Evolutionary conservation across 2,888 invertebrate genomes (phyloP).

Genomic region (Cotesia congregata): DNA sequence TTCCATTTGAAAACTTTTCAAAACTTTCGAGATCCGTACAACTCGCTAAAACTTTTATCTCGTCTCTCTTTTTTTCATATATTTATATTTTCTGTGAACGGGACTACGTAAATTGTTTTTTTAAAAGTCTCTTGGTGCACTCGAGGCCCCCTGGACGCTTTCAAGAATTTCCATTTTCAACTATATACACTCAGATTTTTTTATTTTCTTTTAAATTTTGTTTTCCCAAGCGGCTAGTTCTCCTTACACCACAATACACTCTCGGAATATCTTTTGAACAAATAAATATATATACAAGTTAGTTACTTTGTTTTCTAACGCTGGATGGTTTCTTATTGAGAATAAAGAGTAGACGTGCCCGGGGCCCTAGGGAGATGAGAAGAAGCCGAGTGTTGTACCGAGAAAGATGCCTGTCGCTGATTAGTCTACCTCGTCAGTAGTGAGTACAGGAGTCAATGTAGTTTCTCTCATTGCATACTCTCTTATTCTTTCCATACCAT

Average conservation of each 20-base stretch:
- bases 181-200: slow-evolving; percentile 9
- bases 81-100: not conserved
- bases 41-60: slow-evolving; percentile 17
- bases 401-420: slow-evolving; percentile 50
- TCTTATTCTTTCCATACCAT: not conserved
- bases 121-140: slow-evolving; percentile 39
- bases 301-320: not conserved
- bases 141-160: slow-evolving; percentile 23
- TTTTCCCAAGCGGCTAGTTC: slow-evolving; percentile 4
- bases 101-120: slow-evolving; percentile 46
- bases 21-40: slow-evolving; percentile 5
- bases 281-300: not conserved
- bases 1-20: slow-evolving; percentile 6
- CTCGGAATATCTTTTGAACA: not conserved
- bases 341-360: not conserved
- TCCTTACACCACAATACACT: not conserved
- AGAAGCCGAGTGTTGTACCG: not conserved
- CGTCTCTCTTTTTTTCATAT: not conserved
- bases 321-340: not conserved
- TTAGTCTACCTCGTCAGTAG: slow-evolving; percentile 47
- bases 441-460: not conserved
- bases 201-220: not conserved
- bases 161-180: slow-evolving; percentile 23
- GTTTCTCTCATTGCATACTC: not conserved
- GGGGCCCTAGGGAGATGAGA: not conserved